Evolutionary conservation across 2,113 vertebrate genomes (phyloP).

Genomic region (Puma concolor): DNA sequence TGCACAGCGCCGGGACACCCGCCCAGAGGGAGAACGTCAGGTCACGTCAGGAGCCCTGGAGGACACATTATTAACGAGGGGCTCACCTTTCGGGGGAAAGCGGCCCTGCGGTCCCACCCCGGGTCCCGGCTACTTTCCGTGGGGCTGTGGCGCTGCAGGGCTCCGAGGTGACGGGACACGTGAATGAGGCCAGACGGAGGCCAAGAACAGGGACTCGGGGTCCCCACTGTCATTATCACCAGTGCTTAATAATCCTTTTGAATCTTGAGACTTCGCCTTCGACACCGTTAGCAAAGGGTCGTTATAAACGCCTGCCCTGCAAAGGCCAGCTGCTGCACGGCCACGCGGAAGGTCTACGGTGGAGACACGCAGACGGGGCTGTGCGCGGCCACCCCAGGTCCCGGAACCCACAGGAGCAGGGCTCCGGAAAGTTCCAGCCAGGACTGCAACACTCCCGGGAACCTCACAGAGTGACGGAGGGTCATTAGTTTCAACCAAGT

Average conservation of each 20-base stretch:
- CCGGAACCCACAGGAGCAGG: not conserved
- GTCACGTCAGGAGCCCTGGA: not conserved
- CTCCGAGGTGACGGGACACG: not conserved
- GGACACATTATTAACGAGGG: not conserved
- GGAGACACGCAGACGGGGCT: not conserved
- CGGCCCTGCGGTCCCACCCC: not conserved
- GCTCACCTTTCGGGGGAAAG: not conserved
- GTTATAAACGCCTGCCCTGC: not conserved
- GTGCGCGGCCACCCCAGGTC: not conserved
- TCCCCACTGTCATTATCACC: not conserved
- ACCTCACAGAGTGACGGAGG: not conserved
- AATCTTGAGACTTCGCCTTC: not conserved
- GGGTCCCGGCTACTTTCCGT: not conserved
- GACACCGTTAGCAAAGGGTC: not conserved
- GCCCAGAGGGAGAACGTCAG: not conserved
- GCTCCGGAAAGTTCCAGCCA: not conserved
- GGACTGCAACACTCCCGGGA: no score
- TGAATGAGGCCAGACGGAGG: not conserved
- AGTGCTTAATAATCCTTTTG: not conserved
- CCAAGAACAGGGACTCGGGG: not conserved
- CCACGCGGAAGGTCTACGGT: not conserved
- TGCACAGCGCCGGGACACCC: conserved; percentile 12
- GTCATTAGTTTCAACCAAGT: not conserved
- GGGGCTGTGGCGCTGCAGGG: not conserved
- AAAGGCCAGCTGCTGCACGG: not conserved